Conservation (phyloP, 2,888 invertebrate genomes). For the Drosophila prolongata region DNA sequence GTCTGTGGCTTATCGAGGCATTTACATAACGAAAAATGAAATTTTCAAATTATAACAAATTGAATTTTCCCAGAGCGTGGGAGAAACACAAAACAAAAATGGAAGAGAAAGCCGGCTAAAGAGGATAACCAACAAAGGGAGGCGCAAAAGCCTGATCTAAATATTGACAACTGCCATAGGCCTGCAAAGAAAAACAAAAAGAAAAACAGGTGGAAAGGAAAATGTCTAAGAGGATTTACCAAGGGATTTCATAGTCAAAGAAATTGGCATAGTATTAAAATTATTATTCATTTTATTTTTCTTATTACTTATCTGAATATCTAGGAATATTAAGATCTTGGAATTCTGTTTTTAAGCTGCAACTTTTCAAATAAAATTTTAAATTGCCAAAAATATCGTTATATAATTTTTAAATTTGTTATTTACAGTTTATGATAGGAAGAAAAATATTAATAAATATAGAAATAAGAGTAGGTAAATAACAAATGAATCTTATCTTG, state of each 20-base stretch:
- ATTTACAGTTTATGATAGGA: no score
- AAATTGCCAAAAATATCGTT: no score
- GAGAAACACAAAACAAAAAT: slow-evolving; percentile 4
- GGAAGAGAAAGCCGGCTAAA: slow-evolving; percentile 4
- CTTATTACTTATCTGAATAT: no score
- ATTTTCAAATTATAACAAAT: slow-evolving; percentile 79
- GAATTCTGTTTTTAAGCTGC: no score
- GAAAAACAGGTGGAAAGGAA: slow-evolving; percentile 10
- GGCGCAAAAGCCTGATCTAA: slow-evolving; percentile 16
- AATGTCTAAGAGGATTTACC: slow-evolving; percentile 28
- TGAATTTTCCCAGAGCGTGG: slow-evolving; percentile 62
- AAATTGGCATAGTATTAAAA: slow-evolving; percentile 11
- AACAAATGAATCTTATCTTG: no score
- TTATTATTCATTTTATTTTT: background rate
- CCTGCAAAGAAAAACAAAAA: slow-evolving; percentile 5
- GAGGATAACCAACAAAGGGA: slow-evolving; percentile 8
- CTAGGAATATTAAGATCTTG: no score
- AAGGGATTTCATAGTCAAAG: slow-evolving; percentile 9
- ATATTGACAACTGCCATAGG: slow-evolving; percentile 43
- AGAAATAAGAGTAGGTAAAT: no score
- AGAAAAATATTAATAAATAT: no score
- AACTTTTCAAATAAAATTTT: no score
- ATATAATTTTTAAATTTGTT: no score
- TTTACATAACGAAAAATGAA: slow-evolving; percentile 74
- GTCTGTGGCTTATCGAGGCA: slow-evolving; percentile 63